Percentiles rank a stretch among this genome's conserved stretches.
These are phyloP conservation scores for Drosophila kuntzei DNA, from an alignment of 2,888 invertebrate genomes.

Conservation along the genomic window DNA sequence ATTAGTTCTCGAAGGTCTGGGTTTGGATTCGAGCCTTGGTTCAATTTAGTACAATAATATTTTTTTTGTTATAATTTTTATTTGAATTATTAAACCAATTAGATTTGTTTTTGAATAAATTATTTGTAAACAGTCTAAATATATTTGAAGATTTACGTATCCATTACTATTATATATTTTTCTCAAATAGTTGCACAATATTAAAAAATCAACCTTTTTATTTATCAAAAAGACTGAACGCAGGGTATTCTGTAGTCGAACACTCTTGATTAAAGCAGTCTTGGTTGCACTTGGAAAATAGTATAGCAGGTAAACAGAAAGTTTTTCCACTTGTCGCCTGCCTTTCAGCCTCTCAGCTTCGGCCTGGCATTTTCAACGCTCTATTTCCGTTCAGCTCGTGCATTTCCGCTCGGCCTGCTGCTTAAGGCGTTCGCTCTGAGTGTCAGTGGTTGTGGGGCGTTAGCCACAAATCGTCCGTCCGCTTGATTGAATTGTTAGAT, in stretches of 20 bases:
- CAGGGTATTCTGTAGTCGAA: not conserved
- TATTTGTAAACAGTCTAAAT: too few relatives aligned
- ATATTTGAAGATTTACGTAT: too few relatives aligned
- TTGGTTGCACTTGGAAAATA: conserved; percentile 16
- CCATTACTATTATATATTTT: too few relatives aligned
- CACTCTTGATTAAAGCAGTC: not conserved
- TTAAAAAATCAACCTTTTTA: too few relatives aligned
- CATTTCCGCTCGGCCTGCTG: conserved; percentile 58
- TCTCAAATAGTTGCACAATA: too few relatives aligned
- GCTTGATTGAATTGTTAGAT: conserved; percentile 72
- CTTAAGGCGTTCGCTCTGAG: conserved; percentile 51
- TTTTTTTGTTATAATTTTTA: too few relatives aligned
- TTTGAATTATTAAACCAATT: too few relatives aligned
- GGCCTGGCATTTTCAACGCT: conserved; percentile 54
- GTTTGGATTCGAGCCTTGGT: too few relatives aligned
- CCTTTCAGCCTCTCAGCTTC: conserved; percentile 29
- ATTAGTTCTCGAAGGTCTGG: too few relatives aligned
- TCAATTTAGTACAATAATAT: too few relatives aligned
- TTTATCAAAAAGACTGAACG: too few relatives aligned
- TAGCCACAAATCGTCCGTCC: conserved; percentile 69
- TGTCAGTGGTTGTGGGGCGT: conserved; percentile 45
- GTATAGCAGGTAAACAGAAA: conserved; percentile 49
- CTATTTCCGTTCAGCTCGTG: conserved; percentile 66
- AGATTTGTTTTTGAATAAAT: too few relatives aligned
- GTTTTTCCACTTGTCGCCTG: conserved; percentile 63